Conservation (phyloP, 1,140 invertebrate species). For the Cotesia typhae region DNA sequence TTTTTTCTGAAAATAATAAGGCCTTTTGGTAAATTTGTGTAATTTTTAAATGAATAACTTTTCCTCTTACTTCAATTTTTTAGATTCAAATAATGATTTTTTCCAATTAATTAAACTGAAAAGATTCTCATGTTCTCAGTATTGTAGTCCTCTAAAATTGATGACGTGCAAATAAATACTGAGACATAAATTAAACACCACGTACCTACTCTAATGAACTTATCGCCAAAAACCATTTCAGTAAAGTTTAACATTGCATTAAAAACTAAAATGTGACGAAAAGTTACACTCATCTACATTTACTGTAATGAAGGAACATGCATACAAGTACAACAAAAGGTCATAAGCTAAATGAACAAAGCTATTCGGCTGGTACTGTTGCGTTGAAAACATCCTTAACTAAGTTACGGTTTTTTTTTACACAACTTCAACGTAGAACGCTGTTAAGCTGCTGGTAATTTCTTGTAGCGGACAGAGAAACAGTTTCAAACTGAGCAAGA, state of each 20-base stretch:
- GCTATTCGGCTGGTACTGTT: neutral
- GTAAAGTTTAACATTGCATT: neutral
- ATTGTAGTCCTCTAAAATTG: too few species aligned
- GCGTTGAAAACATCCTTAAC: neutral
- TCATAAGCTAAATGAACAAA: neutral
- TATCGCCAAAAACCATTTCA: neutral
- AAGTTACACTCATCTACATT: constrained; percentile 3
- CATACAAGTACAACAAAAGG: neutral
- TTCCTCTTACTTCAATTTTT: too few species aligned
- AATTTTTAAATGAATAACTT: too few species aligned
- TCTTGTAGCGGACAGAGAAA: neutral
- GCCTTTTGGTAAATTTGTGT: too few species aligned
- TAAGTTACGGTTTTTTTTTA: neutral
- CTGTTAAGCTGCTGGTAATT: constrained; percentile 1
- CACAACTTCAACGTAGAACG: neutral
- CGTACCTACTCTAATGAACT: neutral
- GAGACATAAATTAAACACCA: neutral
- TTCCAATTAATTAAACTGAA: neutral
- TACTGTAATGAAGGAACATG: constrained; percentile 9
- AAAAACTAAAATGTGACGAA: neutral
- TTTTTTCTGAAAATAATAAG: too few species aligned
- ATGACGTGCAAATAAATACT: neutral
- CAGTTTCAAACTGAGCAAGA: neutral
- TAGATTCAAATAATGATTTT: too few species aligned
- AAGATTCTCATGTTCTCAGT: neutral